Evolutionary conservation across 30 jellyfish, hydroid and myxozoan genomes (phyloP).

Genomic region (Haliclystus octoradiatus): DNA sequence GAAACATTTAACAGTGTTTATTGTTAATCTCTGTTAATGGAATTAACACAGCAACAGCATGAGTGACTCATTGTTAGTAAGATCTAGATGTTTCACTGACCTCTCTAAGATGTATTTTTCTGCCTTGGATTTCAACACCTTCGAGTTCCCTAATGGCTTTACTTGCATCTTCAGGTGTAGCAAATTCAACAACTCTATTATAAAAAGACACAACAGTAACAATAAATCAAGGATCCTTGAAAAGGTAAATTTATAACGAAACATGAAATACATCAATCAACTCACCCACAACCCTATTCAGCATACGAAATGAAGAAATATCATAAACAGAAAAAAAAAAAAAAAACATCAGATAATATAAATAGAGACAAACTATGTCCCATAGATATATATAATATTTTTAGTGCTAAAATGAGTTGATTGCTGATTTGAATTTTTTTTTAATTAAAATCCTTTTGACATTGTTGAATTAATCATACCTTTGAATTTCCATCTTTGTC

Average conservation of each 20-base stretch:
- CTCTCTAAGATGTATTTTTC: conserved; percentile 75
- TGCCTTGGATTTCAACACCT: conserved; percentile 58
- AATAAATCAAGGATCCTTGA: neutral
- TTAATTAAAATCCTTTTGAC: no score
- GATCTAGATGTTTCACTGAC: conserved; percentile 33
- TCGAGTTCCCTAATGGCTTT: conserved; percentile 76
- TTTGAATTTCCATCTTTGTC: conserved; percentile 78
- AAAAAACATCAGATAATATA: neutral
- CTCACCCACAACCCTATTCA: conserved; percentile 57
- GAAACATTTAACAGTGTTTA: no score
- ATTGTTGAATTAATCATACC: conserved; percentile 40
- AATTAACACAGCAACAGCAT: no score
- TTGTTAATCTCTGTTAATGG: no score
- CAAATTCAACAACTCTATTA: conserved; percentile 81
- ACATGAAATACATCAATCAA: neutral
- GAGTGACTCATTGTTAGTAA: no score
- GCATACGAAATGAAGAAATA: neutral
- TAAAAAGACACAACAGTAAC: neutral
- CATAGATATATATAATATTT: no score
- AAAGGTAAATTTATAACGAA: neutral
- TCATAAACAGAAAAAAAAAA: neutral
- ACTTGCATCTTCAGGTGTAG: conserved; percentile 75
- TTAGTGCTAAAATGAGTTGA: no score
- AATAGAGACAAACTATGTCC: neutral
- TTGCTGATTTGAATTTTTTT: no score